A percentile compares a stretch with the other conserved stretches of the same genome.
These are phyloP conservation scores for Papilio machaon DNA, from an alignment of 1,140 invertebrate genomes.

Conservation along the genomic window DNA sequence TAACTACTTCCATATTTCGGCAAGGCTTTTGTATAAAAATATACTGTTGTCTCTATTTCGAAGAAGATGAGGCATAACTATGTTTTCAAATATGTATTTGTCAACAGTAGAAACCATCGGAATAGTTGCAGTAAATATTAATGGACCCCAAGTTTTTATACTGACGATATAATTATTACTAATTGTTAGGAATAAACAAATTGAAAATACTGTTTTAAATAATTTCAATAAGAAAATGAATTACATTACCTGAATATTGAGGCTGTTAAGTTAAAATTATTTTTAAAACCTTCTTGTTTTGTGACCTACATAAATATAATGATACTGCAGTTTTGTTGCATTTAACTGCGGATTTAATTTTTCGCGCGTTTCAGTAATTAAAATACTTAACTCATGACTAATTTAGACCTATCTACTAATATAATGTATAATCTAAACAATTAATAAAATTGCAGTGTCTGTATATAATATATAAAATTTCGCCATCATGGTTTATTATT, in stretches of 20 bases:
- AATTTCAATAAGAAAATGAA: neutral
- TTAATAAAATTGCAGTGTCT: too few species aligned
- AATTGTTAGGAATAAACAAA: neutral
- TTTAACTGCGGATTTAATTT: neutral
- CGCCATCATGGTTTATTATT: too few species aligned
- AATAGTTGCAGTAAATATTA: neutral
- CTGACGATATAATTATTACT: neutral
- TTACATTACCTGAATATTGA: neutral
- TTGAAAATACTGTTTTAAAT: neutral
- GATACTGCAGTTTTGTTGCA: neutral
- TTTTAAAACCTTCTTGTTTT: slow-evolving; percentile 29
- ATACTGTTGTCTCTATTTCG: neutral
- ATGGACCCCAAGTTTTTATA: neutral
- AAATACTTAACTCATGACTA: neutral
- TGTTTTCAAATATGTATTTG: too few species aligned
- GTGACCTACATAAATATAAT: slow-evolving; percentile 18
- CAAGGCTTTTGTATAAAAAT: neutral
- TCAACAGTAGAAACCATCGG: neutral
- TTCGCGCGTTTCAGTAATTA: neutral
- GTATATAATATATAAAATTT: too few species aligned
- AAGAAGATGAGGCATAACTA: neutral
- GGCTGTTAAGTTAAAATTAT: slow-evolving; percentile 4
- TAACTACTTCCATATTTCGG: neutral
- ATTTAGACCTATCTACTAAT: neutral
- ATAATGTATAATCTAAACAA: neutral